Conservation (phyloP, 2,113 vertebrate genomes). For the Rhabdornis inornatus region DNA sequence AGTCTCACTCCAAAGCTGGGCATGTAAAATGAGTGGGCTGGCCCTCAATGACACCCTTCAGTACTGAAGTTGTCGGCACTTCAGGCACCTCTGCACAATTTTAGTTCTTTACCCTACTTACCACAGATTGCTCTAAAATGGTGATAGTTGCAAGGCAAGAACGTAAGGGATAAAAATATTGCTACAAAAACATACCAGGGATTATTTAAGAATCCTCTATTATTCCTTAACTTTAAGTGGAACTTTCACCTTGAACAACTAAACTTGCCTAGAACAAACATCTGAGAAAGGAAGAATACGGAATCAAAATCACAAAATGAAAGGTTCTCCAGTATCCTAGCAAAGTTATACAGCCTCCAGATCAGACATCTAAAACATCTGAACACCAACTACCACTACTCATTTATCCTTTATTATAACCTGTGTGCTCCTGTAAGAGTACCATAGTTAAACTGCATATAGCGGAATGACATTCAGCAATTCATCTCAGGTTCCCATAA, state of each 20-base stretch:
- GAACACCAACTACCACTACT: neutral
- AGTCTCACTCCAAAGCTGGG: neutral
- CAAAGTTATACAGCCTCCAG: neutral
- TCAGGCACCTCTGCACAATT: neutral
- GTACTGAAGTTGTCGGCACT: neutral
- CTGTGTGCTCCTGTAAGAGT: neutral
- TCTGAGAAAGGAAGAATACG: neutral
- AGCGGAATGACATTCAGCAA: neutral
- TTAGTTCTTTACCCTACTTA: conserved; percentile 13
- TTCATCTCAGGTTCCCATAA: neutral
- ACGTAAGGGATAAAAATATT: neutral
- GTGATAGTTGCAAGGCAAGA: neutral
- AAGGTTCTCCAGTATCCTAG: neutral
- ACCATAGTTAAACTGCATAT: neutral
- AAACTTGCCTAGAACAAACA: neutral
- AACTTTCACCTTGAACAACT: neutral
- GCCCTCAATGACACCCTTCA: neutral
- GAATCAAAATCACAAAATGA: neutral
- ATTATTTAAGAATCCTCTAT: neutral
- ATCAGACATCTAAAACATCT: neutral
- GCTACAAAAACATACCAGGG: neutral
- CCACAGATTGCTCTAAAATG: neutral
- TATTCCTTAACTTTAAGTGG: neutral
- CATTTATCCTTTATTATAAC: neutral
- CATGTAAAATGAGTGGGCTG: neutral